Percentiles rank a stretch among this genome's conserved stretches.
Evolutionary conservation across 2,888 invertebrate genomes (phyloP).

Genomic region (Callosobruchus maculatus): DNA sequence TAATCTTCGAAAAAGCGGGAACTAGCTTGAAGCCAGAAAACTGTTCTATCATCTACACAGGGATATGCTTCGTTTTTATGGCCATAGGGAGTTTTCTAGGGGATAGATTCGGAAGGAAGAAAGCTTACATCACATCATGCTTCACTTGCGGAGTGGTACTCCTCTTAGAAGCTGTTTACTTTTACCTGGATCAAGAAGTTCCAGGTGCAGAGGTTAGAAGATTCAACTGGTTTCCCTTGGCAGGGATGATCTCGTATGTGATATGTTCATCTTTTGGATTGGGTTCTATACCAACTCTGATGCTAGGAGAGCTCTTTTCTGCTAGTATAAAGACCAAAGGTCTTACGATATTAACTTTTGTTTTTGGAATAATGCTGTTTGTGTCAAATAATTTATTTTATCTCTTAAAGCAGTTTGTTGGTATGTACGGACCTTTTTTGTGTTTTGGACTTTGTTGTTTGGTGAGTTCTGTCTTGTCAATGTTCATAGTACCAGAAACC

Average conservation of each 20-base stretch:
- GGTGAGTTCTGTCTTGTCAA: slow-evolving; percentile 29
- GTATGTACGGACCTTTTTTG: slow-evolving; percentile 37
- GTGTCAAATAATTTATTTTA: slow-evolving; percentile 36
- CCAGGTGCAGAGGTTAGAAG: slow-evolving; percentile 23
- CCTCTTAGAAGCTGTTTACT: slow-evolving; percentile 23
- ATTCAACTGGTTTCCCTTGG: slow-evolving; percentile 37
- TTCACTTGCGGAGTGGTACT: slow-evolving; percentile 24
- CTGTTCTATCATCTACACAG: slow-evolving; percentile 28
- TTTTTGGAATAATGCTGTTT: slow-evolving; percentile 28
- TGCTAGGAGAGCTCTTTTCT: slow-evolving; percentile 38
- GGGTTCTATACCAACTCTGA: slow-evolving; percentile 35
- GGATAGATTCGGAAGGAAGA: slow-evolving; percentile 29
- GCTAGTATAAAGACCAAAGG: slow-evolving; percentile 39
- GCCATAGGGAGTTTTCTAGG: slow-evolving; percentile 27
- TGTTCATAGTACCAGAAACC: slow-evolving; percentile 41
- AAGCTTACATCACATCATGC: slow-evolving; percentile 27
- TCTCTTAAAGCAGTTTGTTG: slow-evolving; percentile 31
- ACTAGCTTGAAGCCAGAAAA: slow-evolving; percentile 23
- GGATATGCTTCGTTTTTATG: slow-evolving; percentile 18
- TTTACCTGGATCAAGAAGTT: slow-evolving; percentile 26
- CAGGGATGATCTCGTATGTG: slow-evolving; percentile 34
- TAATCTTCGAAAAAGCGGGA: slow-evolving; percentile 39
- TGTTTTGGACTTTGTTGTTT: slow-evolving; percentile 34
- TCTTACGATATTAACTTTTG: slow-evolving; percentile 29
- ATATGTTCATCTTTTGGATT: slow-evolving; percentile 31